phyloP scores from a whole-genome alignment of 2,888 invertebrate genomes.

The Nymphalis polychloros region DNA sequence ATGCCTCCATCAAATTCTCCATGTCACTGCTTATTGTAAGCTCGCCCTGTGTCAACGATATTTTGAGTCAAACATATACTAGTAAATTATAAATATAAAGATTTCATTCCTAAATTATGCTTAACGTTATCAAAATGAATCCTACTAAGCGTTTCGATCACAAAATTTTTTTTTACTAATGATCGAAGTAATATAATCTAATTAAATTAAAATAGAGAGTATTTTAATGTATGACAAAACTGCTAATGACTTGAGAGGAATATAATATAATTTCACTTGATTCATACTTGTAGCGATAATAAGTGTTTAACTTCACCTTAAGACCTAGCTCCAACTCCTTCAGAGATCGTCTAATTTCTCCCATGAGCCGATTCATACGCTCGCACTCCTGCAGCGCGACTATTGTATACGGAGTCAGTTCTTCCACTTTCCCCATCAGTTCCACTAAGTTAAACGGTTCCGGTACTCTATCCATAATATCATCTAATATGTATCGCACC shows the following conservation, averaged over 20 bases:
- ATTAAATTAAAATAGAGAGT: no score
- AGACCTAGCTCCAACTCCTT: constrained; percentile 93
- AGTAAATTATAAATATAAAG: neutral
- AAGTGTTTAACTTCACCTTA: constrained; percentile 80
- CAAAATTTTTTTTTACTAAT: no score
- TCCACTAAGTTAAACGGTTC: constrained; percentile 93
- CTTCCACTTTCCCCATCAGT: constrained; percentile 92
- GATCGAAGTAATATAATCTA: no score
- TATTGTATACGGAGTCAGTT: constrained; percentile 94
- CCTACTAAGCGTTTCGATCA: no score
- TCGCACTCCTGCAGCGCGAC: constrained; percentile 97
- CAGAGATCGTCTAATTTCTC: constrained; percentile 90
- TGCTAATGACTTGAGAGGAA: no score
- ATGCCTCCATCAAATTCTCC: constrained; percentile 91
- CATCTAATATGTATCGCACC: constrained; percentile 90
- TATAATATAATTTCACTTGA: no score
- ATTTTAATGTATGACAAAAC: no score
- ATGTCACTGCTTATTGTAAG: constrained; percentile 95
- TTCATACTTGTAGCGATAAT: neutral
- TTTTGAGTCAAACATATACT: no score
- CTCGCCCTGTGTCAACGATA: constrained; percentile 85
- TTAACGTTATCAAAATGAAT: no score
- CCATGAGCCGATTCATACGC: constrained; percentile 93
- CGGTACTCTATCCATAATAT: constrained; percentile 93
- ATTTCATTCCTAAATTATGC: no score